phyloP scores from a whole-genome alignment of 92 coral and sea anemone genomes.

The Bergia puertoricense region DNA sequence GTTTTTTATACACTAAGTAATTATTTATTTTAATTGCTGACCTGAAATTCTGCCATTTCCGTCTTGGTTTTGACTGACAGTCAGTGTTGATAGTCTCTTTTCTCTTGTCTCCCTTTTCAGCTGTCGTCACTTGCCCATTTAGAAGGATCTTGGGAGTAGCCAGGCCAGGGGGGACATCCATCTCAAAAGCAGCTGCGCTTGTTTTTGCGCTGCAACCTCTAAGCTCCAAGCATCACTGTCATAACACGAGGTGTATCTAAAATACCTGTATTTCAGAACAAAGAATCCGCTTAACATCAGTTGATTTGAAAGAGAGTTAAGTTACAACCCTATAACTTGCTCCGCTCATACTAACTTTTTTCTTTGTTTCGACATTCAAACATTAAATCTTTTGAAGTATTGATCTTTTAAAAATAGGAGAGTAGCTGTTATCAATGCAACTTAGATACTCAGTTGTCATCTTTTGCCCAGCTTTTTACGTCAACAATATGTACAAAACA shows the following conservation, averaged over 20 bases:
- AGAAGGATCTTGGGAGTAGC: background rate
- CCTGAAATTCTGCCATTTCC: background rate
- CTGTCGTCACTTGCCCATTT: background rate
- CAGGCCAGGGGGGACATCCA: background rate
- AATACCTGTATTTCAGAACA: background rate
- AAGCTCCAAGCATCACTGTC: background rate
- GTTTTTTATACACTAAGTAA: no score
- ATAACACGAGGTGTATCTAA: background rate
- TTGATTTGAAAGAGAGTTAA: no score
- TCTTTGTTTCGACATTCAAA: no score
- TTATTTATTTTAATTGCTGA: background rate
- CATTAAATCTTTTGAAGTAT: no score
- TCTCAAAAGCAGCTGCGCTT: background rate
- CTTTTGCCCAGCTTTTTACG: no score
- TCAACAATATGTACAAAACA: no score
- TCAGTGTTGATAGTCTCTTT: background rate
- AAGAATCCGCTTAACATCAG: background rate
- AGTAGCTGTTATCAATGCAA: no score
- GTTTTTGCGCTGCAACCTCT: background rate
- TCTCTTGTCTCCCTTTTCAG: background rate
- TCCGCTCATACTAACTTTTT: no score
- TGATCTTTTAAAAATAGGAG: no score
- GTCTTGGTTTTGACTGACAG: background rate
- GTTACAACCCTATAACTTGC: no score
- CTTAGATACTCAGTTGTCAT: no score